A percentile compares a stretch with the other conserved stretches of the same genome.
Evolutionary conservation across 2,797 vertebrate genomes (phyloP).

Genomic region (Rallus crepitans): DNA sequence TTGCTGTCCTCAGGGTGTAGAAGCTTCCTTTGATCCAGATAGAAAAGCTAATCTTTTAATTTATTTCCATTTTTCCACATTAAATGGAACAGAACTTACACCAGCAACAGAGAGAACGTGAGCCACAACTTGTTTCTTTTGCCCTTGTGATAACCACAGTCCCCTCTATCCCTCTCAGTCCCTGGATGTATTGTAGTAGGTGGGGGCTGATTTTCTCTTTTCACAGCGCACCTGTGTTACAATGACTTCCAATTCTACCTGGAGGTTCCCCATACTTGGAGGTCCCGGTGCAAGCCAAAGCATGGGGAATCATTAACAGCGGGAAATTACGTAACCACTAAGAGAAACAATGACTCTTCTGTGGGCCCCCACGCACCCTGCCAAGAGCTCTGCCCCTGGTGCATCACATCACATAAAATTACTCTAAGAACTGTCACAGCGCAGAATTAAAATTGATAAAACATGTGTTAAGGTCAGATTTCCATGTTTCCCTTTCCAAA

Average conservation of each 20-base stretch:
- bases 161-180: background rate
- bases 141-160: background rate
- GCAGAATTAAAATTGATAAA: background rate
- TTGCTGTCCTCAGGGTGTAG: background rate
- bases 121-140: background rate
- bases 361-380: constrained; percentile 7
- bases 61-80: background rate
- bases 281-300: background rate
- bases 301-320: constrained; percentile 13
- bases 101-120: background rate
- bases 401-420: background rate
- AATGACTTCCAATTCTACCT: background rate
- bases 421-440: background rate
- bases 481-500: background rate
- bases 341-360: constrained; percentile 49
- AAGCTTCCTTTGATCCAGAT: background rate
- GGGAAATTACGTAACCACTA: constrained; percentile 1
- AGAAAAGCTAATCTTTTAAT: background rate
- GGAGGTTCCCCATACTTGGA: background rate
- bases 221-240: background rate
- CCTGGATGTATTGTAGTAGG: background rate
- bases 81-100: background rate
- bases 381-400: background rate
- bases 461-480: background rate
- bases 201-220: background rate